Evolutionary conservation across 2,888 invertebrate species (phyloP).

Genomic region (Athalia cordata): DNA sequence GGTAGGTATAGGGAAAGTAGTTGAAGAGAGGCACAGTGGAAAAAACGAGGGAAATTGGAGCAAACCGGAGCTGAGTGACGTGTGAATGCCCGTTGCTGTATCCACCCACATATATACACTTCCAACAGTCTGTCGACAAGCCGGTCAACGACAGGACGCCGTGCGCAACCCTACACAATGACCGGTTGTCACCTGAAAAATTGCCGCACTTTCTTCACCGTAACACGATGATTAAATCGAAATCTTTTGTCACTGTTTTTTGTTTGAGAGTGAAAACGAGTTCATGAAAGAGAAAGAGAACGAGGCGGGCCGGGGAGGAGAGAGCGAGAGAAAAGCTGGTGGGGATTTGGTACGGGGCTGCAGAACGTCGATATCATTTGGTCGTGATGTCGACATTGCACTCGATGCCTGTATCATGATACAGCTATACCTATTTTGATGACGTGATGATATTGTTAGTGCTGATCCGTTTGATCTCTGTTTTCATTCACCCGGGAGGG

Average conservation of each 20-base stretch:
- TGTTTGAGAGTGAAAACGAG: conserved; percentile 14
- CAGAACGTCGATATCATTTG: too few relatives aligned
- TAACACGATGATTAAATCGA: conserved; percentile 17
- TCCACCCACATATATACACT: conserved; percentile 16
- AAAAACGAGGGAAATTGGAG: conserved; percentile 12
- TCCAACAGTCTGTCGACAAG: conserved; percentile 14
- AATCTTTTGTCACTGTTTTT: conserved; percentile 28
- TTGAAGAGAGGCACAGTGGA: not conserved
- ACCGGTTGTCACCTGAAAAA: conserved; percentile 27
- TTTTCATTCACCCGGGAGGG: too few relatives aligned
- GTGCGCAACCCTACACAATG: conserved; percentile 21
- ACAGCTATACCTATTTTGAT: not conserved
- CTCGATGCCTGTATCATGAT: not conserved
- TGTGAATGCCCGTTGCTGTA: conserved; percentile 24
- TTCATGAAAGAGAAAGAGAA: too few relatives aligned
- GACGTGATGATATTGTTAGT: not conserved
- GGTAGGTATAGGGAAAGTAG: not conserved
- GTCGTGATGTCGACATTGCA: too few relatives aligned
- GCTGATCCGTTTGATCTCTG: not conserved
- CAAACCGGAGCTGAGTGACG: conserved; percentile 31
- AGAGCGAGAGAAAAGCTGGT: too few relatives aligned
- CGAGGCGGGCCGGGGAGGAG: too few relatives aligned
- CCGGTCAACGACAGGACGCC: conserved; percentile 13
- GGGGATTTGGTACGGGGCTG: too few relatives aligned
- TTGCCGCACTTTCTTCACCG: conserved; percentile 13